Base-by-base conservation (phyloP, 2,113 vertebrate genomes). In the Collichthys lucidus region DNA sequence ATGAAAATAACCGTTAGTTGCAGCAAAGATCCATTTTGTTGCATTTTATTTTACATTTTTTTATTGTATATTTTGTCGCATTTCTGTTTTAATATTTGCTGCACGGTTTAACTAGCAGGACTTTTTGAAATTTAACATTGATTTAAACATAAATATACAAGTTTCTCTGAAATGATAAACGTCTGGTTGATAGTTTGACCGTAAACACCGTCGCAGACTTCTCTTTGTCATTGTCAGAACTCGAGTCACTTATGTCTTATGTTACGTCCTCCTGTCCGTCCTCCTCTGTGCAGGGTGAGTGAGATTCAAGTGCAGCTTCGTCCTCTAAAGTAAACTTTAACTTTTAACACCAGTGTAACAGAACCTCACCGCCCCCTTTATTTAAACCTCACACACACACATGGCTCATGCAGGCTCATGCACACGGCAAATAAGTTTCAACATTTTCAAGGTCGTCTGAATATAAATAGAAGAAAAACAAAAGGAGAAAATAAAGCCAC, bases 321-420 rank as follows among this genome's bases (percentile, higher is more conserved):
- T 76, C 52, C 29, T 62, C 35, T 69, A 9, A 79, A 84, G 90
- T 88, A 92, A 91, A 90, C 85, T 59, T 74, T 75, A 57, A 80
- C 82, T 76, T 72, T 70, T 31, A 31, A 31, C 79, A 59, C 52
- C 84, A 77, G 83, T 84, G 84, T 75, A 73, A 90, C 81, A 86
- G 78, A 85, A 89, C 79, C 83, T 67, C 52, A 46, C 88, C 72
- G 79, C 74, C 67, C 60, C 74, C 68, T 76, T 71, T n/a, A n/a
- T n/a, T 76, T 8, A 57, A 60, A 82, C 47, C 60, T 42, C 53
- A 73, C 78, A 63, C 71, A 82, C 86, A 35, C 35, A 35, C 26
- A 22, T 12, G 63, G 84, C 59, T 89, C 92, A 95, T 91, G 92
- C 92, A 89, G 83, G 89, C 90, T 86, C 91, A 89, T 89, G 92